Evolutionary conservation across 2,113 vertebrate genomes (phyloP).

Genomic region (Eretmochelys imbricata): DNA sequence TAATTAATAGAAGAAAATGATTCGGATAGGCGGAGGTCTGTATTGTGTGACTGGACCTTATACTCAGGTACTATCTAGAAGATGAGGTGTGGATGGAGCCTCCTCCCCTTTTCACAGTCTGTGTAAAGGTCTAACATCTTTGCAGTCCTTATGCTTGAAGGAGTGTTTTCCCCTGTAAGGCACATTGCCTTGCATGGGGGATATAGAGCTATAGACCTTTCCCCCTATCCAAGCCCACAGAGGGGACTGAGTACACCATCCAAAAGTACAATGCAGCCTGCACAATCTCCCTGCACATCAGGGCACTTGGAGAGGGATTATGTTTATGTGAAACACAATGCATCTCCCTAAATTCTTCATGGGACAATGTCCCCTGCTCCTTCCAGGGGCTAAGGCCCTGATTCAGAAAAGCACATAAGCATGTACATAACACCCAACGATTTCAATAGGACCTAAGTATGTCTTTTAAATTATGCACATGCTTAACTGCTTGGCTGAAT

Average conservation of each 20-base stretch:
- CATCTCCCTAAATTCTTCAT: background rate
- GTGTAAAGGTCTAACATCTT: background rate
- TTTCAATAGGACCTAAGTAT: background rate
- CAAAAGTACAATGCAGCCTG: background rate
- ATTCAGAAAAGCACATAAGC: background rate
- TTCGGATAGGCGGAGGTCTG: background rate
- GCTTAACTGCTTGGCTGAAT: background rate
- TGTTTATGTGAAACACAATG: background rate
- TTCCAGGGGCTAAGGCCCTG: background rate
- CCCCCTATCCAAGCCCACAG: background rate
- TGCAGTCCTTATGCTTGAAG: background rate
- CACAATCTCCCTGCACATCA: background rate
- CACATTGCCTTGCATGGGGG: background rate
- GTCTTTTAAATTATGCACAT: background rate
- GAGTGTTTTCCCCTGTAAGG: background rate
- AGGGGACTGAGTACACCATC: background rate
- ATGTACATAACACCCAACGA: background rate
- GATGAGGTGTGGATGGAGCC: rapidly evolving
- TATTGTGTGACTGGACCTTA: background rate
- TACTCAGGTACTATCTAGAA: background rate
- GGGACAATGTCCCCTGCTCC: background rate
- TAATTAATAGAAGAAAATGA: background rate
- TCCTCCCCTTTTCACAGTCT: background rate
- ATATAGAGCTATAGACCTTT: background rate
- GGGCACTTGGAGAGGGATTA: background rate